These are phyloP conservation scores for Eristalinus aeneus DNA, from an alignment of 2,888 invertebrate species.

Conservation along the genomic window DNA sequence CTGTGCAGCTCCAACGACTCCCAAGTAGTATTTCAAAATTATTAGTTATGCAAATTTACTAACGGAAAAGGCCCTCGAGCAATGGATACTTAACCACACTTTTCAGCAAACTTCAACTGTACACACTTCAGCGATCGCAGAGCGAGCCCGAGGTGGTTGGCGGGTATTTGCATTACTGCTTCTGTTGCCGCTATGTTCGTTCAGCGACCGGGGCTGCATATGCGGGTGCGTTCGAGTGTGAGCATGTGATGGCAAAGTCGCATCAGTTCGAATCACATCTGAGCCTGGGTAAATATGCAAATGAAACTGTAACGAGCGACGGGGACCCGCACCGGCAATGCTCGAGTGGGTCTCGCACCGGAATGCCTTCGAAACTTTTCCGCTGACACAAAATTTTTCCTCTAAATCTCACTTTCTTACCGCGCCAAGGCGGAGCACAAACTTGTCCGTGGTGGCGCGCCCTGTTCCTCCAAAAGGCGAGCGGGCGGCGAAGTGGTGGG, in stretches of 20 bases:
- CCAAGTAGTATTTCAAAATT: conserved; percentile 67
- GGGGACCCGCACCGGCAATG: conserved; percentile 16
- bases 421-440: conserved; percentile 23
- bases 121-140: conserved; percentile 50
- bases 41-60: conserved; percentile 70
- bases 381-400: conserved; percentile 34
- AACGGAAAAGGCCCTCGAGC: conserved; percentile 65
- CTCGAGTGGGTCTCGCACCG: conserved; percentile 13
- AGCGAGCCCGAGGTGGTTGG: background rate
- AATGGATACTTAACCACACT: conserved; percentile 70
- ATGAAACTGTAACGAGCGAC: conserved; percentile 67
- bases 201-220: conserved; percentile 29
- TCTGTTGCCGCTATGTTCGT: conserved; percentile 52
- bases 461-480: background rate
- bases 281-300: conserved; percentile 67
- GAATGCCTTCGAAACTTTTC: conserved; percentile 57
- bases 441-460: conserved; percentile 32
- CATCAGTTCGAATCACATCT: conserved; percentile 48
- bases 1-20: conserved; percentile 1
- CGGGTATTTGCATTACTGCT: conserved; percentile 23
- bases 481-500: background rate
- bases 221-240: conserved; percentile 26
- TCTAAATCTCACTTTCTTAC: conserved; percentile 60
- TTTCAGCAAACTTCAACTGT: conserved; percentile 69
- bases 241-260: conserved; percentile 8